Evolutionary conservation across 1,140 invertebrate genomes (phyloP).

Genomic region (Trichonephila inaurata): DNA sequence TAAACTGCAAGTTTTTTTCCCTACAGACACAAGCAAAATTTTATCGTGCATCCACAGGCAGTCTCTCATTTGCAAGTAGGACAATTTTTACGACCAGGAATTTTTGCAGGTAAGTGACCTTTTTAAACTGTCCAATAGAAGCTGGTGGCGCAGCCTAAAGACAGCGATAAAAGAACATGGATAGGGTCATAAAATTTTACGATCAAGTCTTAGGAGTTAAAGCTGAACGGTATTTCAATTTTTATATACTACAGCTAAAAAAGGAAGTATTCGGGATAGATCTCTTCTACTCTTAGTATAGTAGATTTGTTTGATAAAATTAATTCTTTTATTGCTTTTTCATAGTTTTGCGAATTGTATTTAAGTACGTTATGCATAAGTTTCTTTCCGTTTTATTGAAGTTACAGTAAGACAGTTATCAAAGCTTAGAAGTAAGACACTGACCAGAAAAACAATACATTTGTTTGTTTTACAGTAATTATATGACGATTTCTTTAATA

Average conservation of each 20-base stretch:
- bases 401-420: too few relatives aligned
- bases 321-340: not conserved
- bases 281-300: not conserved
- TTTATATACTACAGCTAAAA: constrained; percentile 19
- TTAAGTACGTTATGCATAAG: too few relatives aligned
- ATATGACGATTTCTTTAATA: too few relatives aligned
- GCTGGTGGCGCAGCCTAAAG: constrained; percentile 13
- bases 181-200: constrained; percentile 69
- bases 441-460: too few relatives aligned
- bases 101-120: constrained; percentile 69
- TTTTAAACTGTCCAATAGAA: constrained; percentile 19
- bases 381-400: too few relatives aligned
- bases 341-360: not conserved
- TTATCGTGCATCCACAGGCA: not conserved
- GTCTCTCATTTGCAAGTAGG: constrained; percentile 48
- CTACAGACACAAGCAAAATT: constrained; percentile 8
- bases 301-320: not conserved
- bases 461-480: too few relatives aligned
- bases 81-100: constrained; percentile 59
- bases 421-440: too few relatives aligned
- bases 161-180: constrained; percentile 58
- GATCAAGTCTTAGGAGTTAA: constrained; percentile 32
- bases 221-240: constrained; percentile 56
- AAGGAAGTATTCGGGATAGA: not conserved
- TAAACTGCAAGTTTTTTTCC: not conserved